Evolutionary conservation across 2,888 invertebrate genomes (phyloP), one percentile per base, ranked within the genome.

Genomic region (Gasteruption jaculator): DNA sequence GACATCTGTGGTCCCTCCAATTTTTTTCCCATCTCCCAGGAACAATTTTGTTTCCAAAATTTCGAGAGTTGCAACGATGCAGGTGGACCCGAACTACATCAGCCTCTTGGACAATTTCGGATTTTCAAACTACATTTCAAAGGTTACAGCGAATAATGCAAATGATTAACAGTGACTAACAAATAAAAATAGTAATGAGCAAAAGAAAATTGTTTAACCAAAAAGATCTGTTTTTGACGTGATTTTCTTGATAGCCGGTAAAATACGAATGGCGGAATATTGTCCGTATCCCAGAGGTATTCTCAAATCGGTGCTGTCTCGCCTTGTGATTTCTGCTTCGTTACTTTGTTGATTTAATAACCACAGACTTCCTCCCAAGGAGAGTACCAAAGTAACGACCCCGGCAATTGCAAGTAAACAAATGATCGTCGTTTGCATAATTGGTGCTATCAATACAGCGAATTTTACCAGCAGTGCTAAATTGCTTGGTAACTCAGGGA

Each of bases 241-340:
- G 8, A 68, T 68, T 36, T 67, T 68, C 45, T 63, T 67, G 4
- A 70, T 58, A 0, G 66, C 57, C 3, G 70, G 67, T n/a, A 71
- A 44, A 45, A 71, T 67, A 37, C 57, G 59, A 22, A 69, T 68
- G 2, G 68, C 57, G 14, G 66, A 62, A 41, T 68, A 67, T 31
- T 67, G 69, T 1, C 65, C 64, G 27, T 66, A 65, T 11, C 61
- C 64, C 14, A 70, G 50, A 1, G 70, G 63, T 59, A 70, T 63
- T 50, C 61, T 62, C 8, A 65, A 53, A 38, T 71, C 70, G 6
- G 53, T 44, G 35, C 62, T 65, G 14, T 71, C 65, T 6, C 60
- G 53, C 31, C 58, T 57, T 19, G 55, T 57, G 14, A 40, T 46
- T 2, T 56, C 58, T 5, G 41, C 41, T 3, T 52, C 46, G n/a